Base-by-base conservation (phyloP, 2,113 vertebrate genomes). In the Platanista minor region DNA sequence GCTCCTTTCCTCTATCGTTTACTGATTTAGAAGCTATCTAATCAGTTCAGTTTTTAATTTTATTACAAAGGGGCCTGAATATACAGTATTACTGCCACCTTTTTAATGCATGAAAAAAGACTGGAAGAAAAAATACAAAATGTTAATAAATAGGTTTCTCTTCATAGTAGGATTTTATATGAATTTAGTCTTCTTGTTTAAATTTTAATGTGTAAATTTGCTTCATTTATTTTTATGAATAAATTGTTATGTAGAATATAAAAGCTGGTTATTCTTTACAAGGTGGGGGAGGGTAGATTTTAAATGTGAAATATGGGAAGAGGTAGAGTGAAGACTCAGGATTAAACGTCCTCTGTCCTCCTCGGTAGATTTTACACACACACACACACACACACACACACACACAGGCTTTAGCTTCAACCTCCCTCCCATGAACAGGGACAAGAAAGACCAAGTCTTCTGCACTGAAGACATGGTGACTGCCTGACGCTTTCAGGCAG, bases 31-130 rank as follows among this genome's bases (percentile, higher is more conserved):
- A 90, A 90, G 62, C 49, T 66, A 67, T 33, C 77, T 75, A 52
- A 62, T 31, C 41, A 67, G 62, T 78, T 87, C 36, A 52, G 14
- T 36, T 39, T 85, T 87, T 71, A 39, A 49, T 83, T 94, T 69
- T 18, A 87, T 52, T 87, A 54, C 59, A 89, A 87, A 77, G 15
- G 14, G 71, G 20, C 33, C 5, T 81, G 49, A 77, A 59, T 81
- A 27, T 75, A 59, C 43, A 91, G 36, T 46, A 87, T 31, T 59
- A 86, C 5, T 82, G n/a, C 5, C 46, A 39, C 11, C n/a, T 75
- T 84, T 72, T 83, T 83, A 98, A 85, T 91, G 31, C 13, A 64
- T 75, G n/a, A 83, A 86, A 97, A 97, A 84, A 64, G 15, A 84
- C 27, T 90, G 27, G 13, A 71, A 80, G 57, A 62, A 88, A 89